Percentiles rank a stretch among this genome's conserved stretches.
These are phyloP conservation scores for Falco biarmicus DNA, from an alignment of 2,797 vertebrate species.

Conservation along the genomic window DNA sequence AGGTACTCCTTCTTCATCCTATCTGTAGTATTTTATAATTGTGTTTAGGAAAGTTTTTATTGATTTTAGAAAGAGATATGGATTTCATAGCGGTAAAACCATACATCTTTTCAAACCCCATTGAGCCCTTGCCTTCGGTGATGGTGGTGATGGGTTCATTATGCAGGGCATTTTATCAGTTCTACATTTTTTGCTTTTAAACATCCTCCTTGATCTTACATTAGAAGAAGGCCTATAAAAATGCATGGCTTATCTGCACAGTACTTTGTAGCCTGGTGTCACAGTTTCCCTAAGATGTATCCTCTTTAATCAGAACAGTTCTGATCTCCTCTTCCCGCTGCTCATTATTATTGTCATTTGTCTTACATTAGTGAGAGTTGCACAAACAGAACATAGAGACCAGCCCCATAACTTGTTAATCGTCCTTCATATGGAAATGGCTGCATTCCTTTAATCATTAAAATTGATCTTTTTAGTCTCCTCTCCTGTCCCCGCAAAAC, in stretches of 20 bases:
- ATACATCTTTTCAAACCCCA: neutral
- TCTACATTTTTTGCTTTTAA: neutral
- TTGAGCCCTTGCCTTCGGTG: neutral
- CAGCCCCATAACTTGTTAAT: neutral
- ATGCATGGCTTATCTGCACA: neutral
- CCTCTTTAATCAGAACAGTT: constrained; percentile 14
- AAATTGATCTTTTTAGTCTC: neutral
- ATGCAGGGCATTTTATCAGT: neutral
- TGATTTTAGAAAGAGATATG: neutral
- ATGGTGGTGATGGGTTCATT: neutral
- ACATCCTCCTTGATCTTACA: neutral
- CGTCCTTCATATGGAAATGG: constrained; percentile 13
- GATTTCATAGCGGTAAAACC: neutral
- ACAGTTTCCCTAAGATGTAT: constrained; percentile 1
- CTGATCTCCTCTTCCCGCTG: neutral
- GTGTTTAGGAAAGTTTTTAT: neutral
- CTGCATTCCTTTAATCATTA: neutral
- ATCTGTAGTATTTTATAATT: neutral
- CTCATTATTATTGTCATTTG: neutral
- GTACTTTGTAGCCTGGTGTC: neutral
- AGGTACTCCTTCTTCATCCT: neutral
- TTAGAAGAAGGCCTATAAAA: constrained; percentile 11
- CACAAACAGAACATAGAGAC: neutral
- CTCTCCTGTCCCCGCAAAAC: accelerated
- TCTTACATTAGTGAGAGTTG: neutral